Base-by-base conservation (phyloP, 2,113 vertebrate species). In the Pseudopipra pipra region DNA sequence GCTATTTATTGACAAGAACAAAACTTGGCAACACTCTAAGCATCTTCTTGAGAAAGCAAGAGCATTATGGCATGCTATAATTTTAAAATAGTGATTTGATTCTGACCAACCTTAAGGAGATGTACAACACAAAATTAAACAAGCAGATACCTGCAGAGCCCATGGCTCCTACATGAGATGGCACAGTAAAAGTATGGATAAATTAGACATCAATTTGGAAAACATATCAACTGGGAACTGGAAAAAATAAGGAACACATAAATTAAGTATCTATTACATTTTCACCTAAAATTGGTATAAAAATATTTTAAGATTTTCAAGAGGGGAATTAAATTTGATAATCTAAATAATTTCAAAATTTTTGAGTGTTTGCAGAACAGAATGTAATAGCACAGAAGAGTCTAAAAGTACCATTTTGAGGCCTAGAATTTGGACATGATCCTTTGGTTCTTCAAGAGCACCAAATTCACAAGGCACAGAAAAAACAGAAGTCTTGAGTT, bases 401-500 rank as follows among this genome's bases (percentile, higher is more conserved):
- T 51, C 19, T 82, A 47, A 35, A 85, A 75, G 12, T 47, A 31
- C 4, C n/a, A 1, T 11, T 75, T 82, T 72, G 16, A 47, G 16
- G 13, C 37, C 10, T 62, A 5, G 7, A 44, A 2, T 1, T 17
- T 54, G n/a, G n/a, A n/a, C 5, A 9, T 1, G 9, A 37, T 46
- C 11, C 5, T 82, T 58, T 35, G 15, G 12, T 71, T 35, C 5
- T 81, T 63, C 16, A 63, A 31, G 9, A 79, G 2, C 7, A 39
- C 3, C 31, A 51, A 59, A 66, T 51, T 79, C 39, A 33, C 19
- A 83, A 49, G 30, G 3, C 5, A 61, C 3, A 37, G 6, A 68
- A 82, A 49, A 16, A 18, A 2, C 8, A 37, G 9, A 67, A 73
- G 58, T 63, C 28, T 59, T 71, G 10, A 49, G 55, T 75, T 82